Percentiles rank a stretch among this genome's conserved stretches.
Conservation (phyloP, 2,797 vertebrate genomes). For the Hydrocynus forskahlii region DNA sequence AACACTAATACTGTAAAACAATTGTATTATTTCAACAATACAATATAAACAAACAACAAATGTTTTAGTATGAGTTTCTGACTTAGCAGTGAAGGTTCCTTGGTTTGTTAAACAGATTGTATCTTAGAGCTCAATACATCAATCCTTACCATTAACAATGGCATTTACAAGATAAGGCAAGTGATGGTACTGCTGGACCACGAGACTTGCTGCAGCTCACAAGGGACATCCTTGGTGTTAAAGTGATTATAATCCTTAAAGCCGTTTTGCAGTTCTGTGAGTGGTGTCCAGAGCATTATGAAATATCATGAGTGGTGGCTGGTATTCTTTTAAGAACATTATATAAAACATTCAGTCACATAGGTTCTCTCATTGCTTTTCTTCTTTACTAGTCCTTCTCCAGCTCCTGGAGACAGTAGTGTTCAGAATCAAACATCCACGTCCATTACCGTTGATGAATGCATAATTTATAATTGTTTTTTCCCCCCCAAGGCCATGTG, state of each 20-base stretch:
- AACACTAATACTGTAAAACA: constrained; percentile 68
- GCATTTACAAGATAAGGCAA: constrained; percentile 9
- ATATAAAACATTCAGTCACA: constrained; percentile 62
- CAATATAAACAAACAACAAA: constrained; percentile 50
- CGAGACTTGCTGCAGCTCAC: constrained; percentile 14
- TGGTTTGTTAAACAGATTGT: constrained; percentile 46
- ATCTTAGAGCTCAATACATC: constrained; percentile 13
- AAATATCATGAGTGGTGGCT: constrained; percentile 47
- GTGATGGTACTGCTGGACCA: constrained; percentile 6
- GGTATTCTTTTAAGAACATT: constrained; percentile 51
- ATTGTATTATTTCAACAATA: constrained; percentile 57
- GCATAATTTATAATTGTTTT: constrained; percentile 39
- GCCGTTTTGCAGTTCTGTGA: constrained; percentile 62
- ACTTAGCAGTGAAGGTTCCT: constrained; percentile 48
- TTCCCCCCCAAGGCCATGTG: constrained; percentile 23
- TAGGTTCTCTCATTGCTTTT: constrained; percentile 49
- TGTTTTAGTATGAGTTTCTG: constrained; percentile 37
- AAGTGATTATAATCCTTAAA: constrained; percentile 63
- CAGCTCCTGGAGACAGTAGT: constrained; percentile 64
- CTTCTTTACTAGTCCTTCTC: constrained; percentile 69
- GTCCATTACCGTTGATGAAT: constrained; percentile 46
- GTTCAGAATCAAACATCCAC: constrained; percentile 66
- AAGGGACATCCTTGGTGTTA: constrained; percentile 32
- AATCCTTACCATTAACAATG: neutral
- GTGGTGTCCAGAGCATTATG: constrained; percentile 51